Conservation (phyloP, 2,113 vertebrate species). For the Melanostigma gelatinosum region DNA sequence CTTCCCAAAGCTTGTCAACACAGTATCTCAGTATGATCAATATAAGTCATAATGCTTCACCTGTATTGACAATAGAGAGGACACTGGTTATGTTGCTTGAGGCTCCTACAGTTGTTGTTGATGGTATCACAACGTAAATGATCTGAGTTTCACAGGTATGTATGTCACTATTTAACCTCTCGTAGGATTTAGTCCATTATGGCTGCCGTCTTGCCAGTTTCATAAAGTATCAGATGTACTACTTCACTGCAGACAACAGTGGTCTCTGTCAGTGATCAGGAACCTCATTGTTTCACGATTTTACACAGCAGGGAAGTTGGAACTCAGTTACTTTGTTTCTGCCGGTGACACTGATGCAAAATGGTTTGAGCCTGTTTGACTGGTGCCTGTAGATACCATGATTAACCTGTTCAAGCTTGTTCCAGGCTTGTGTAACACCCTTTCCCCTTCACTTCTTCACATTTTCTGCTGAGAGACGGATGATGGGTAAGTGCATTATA, state of each 20-base stretch:
- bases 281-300: too few species aligned
- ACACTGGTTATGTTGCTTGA: too few species aligned
- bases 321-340: too few species aligned
- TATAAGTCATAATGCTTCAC: neutral
- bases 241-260: too few species aligned
- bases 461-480: neutral
- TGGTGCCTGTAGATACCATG: neutral
- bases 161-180: constrained; percentile 78
- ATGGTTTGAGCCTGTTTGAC: neutral
- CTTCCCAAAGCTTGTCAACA: neutral
- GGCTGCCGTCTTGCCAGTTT: constrained; percentile 87
- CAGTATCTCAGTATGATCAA: neutral
- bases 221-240: constrained; percentile 79
- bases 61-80: neutral
- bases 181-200: constrained; percentile 85
- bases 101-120: too few species aligned
- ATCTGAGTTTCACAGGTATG: neutral
- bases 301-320: too few species aligned
- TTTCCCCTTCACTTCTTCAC: neutral
- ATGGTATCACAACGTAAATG: neutral
- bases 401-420: neutral
- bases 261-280: too few species aligned
- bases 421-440: neutral
- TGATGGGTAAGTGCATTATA: neutral
- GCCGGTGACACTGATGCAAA: too few species aligned